Base-by-base conservation (phyloP, 1,140 invertebrate genomes). In the Drosophila kohkoa region DNA sequence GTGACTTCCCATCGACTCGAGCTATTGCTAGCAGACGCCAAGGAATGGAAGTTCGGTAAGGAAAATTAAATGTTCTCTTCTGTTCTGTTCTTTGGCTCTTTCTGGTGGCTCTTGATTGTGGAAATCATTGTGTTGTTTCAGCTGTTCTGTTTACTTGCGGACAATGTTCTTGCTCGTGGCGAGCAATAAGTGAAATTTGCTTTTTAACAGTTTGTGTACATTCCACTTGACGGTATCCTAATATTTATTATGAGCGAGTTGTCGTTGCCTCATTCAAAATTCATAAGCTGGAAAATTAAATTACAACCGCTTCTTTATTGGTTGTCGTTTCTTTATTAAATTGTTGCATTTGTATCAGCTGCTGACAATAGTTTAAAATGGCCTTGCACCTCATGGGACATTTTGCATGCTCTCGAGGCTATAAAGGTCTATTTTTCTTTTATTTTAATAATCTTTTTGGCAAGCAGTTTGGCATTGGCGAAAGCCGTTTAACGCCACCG, bases 281-380 rank as follows among this genome's bases (percentile, higher is more conserved):
- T 82, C 69, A 82, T 77, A 64, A 70, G 52, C 60, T 43, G 75
- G 69, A 77, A 82, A 82, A 82, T 82, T 77, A 81, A 82, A 82
- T 78, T 78, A 73, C 49, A 28, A 32, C 64, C 28, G 7, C 32
- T 51, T 67, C 52, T 57, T 54, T 69, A 65, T 25, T 59, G 57
- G 15, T 57, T 52, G 20, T 25, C 20, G 20, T 25, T 25, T 0
- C 38, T 11, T 41, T 41, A 3, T 41, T 11, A 41, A 41, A 41
- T 41, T 41, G 11, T 41, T 10, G 10, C 38, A 41, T 4, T 41
- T 43, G n/a, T 6, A 7, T 43, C n/a, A 60, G 6, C 25, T 15
- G 15, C 11, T 43, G 55, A 11, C 15, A 58, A 28, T 49, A 49
- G 48, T 49, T 49, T 20, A 49, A 25, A 10, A 25, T 11, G 0